Evolutionary conservation across 2,797 vertebrate species (phyloP), one percentile per base, ranked within the genome.

Genomic region (Acanthis flammea): DNA sequence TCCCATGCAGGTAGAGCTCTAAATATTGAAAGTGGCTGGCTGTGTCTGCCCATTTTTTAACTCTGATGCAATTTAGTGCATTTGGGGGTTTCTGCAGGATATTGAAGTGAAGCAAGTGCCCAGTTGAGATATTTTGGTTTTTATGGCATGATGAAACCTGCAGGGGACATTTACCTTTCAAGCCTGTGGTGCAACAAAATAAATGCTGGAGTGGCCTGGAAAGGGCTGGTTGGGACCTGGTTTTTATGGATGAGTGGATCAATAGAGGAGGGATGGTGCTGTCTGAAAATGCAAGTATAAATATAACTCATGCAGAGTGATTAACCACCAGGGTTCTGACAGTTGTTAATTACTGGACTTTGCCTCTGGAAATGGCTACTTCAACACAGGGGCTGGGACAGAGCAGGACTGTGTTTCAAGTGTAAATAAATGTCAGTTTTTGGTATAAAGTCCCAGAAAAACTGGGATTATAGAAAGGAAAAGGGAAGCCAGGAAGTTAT

Each of bases 21-120:
- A 17, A 62, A 53, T 35, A 25, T 3, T 58, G 31, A 68, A n/a
- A 0, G 0, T 28, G n/a, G 23, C 27, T 79, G 2, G 21, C 33
- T 66, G 1, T 28, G 17, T 27, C 25, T 58, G 21, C 30, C 15
- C 35, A 14, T 0, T 37, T 75, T 70, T 70, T 25, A 81, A 37
- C 13, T 18, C 16, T 23, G 33, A 30, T 65, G 42, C 3, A 31
- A 0, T 37, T 58, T 55, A 41, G n/a, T 4, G 1, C 4, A 63
- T 57, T 33, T 1, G 2, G 5, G 4, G 6, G 19, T 74, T 91
- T 75, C 31, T 68, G n/a, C 12, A 28, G 33, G 25, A 7, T 30
- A 16, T 8, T 3, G 4, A 41, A 44, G 22, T 7, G 27, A 70
- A 92, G 53, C 14, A 72, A 51, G 19, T 25, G 47, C 3, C 15